phyloP scores from a whole-genome alignment of 2,797 vertebrate species.

The Leucoraja ocellata region DNA sequence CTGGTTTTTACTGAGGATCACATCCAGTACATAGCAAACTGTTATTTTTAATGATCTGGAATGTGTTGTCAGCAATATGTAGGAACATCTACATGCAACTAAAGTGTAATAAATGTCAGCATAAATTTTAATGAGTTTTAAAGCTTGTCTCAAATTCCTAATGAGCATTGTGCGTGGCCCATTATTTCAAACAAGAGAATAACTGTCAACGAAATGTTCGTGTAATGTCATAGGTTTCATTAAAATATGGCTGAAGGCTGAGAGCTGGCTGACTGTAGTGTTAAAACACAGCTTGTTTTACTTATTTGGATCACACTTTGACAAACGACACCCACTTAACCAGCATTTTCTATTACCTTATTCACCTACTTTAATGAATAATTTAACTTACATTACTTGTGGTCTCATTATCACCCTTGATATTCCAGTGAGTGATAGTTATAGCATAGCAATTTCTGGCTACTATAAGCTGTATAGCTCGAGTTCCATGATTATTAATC shows the following conservation, averaged over 20 bases:
- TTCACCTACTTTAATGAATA: conserved; percentile 70
- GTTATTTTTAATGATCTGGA: conserved; percentile 61
- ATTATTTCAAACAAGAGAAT: conserved; percentile 54
- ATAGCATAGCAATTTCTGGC: conserved; percentile 57
- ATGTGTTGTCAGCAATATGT: conserved; percentile 58
- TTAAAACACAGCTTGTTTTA: conserved; percentile 56
- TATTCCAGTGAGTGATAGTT: conserved; percentile 61
- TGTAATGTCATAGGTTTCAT: conserved; percentile 62
- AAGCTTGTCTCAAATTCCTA: conserved; percentile 54
- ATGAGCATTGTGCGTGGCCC: conserved; percentile 48
- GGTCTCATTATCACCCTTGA: conserved; percentile 56
- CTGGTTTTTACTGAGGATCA: conserved; percentile 31
- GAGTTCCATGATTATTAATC: conserved; percentile 35
- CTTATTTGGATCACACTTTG: conserved; percentile 52
- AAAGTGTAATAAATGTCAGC: conserved; percentile 57
- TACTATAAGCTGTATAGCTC: conserved; percentile 45
- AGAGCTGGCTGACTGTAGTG: conserved; percentile 46
- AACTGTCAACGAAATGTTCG: conserved; percentile 56
- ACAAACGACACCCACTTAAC: conserved; percentile 46
- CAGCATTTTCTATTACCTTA: conserved; percentile 51
- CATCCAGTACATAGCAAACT: conserved; percentile 34
- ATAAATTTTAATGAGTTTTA: conserved; percentile 56
- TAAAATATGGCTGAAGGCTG: conserved; percentile 58
- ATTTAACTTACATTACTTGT: conserved; percentile 60
- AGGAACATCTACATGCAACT: conserved; percentile 59